Base-by-base conservation (phyloP, 1,140 invertebrate species). In the Heliothis virescens region DNA sequence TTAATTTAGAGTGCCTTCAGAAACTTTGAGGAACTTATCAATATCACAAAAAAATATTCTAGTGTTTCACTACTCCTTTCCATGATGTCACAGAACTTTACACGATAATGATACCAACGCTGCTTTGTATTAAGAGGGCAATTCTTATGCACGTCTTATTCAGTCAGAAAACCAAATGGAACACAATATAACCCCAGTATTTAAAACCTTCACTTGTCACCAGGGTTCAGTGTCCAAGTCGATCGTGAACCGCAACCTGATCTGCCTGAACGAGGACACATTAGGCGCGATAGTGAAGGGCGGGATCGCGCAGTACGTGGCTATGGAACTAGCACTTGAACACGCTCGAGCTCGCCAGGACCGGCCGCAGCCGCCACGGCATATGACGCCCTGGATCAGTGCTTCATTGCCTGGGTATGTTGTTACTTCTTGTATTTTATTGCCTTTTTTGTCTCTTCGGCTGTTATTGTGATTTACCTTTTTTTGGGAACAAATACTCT, bases 211-310 rank as follows among this genome's bases (percentile, higher is more conserved):
- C 13, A 41, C 18, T 65, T 74, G 1, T 60, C 52, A 12, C 13
- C 85, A 94, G 93, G 93, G 93, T 0, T 93, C 92, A 0, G 92
- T 93, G 0, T 93, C 93, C 4, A 93, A 92, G 53, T 94, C 92
- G 1, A 90, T 94, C 41, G 92, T 93, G 76, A 94, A 94, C 79
- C 89, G 92, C 18, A 94, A 92, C 81, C 95, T 96, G 82, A 96
- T 97, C 81, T 98, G 97, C 29, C 94, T 99, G 74, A 98, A 99
- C 92, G 98, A 99, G 94, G 99, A 99, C 92, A 99, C 99, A 0
- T 95, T 99, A 21, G 99, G 99, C 10, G 98, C 98, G 10, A 97
- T 98, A 26, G 95, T 99, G 12, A 99, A 99, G 94, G 98, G 98
- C 71, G 98, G 98, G 15, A 96, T 99, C 63, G 98, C 99, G 1